Conservation (phyloP, 2,113 vertebrate genomes). For the Muscicapa adusta region DNA sequence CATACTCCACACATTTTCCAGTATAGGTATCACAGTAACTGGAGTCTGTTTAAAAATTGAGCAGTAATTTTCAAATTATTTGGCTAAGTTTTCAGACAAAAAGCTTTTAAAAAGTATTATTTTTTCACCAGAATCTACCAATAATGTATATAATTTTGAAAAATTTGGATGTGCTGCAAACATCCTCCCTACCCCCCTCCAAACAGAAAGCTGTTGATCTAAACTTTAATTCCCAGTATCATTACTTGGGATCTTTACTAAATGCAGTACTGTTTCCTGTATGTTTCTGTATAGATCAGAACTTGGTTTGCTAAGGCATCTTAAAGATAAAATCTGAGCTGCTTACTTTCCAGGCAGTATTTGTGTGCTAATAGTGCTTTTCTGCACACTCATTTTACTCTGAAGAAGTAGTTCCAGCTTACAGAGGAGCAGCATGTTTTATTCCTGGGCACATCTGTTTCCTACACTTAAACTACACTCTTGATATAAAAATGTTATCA, state of each 20-base stretch:
- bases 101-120: background rate
- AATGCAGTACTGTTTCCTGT: background rate
- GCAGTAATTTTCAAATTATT: background rate
- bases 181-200: background rate
- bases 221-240: background rate
- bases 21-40: background rate
- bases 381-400: background rate
- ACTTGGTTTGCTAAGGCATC: background rate
- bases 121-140: background rate
- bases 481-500: background rate
- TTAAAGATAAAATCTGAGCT: constrained; percentile 27
- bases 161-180: background rate
- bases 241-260: background rate
- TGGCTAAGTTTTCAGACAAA: background rate
- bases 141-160: background rate
- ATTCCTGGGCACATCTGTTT: constrained; percentile 34
- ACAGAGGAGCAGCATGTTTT: background rate
- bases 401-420: background rate
- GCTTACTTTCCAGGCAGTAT: background rate
- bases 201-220: background rate
- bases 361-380: background rate
- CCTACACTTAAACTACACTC: background rate
- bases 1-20: background rate
- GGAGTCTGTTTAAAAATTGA: background rate
- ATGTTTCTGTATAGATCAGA: background rate